These are phyloP conservation scores for Elysia chlorotica DNA, from an alignment of 1,140 invertebrate species.

Conservation along the genomic window DNA sequence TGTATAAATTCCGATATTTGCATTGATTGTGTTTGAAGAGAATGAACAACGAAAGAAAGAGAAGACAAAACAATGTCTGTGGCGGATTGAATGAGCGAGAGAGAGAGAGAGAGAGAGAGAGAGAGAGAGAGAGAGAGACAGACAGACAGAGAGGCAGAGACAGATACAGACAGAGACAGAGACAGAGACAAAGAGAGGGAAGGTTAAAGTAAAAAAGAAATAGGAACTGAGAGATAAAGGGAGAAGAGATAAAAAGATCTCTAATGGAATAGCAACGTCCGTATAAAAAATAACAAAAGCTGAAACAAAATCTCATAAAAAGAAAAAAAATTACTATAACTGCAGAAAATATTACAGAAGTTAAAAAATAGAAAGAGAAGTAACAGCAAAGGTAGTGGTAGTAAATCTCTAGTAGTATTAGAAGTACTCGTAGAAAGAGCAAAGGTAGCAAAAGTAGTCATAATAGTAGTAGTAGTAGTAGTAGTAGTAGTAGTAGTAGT, in stretches of 20 bases:
- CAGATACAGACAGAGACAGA: no score
- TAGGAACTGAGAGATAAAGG: no score
- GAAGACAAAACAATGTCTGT: background rate
- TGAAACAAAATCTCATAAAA: background rate
- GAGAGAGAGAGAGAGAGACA: background rate
- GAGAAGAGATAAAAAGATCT: no score
- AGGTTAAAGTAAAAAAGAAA: conserved; percentile 1
- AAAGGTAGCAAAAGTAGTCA: background rate
- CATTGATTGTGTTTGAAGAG: no score
- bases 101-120: background rate
- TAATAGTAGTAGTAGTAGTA: background rate
- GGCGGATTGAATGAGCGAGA: background rate
- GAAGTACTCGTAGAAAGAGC: background rate
- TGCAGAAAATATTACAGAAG: background rate
- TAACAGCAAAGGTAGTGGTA: background rate
- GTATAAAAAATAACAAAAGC: background rate
- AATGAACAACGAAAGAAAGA: background rate
- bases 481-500: background rate
- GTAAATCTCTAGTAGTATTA: background rate
- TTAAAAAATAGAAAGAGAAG: background rate
- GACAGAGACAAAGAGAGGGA: no score
- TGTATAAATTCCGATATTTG: no score
- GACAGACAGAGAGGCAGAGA: no score
- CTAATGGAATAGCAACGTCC: background rate
- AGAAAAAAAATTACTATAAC: background rate